Evolutionary conservation across 2,113 vertebrate genomes (phyloP).

Genomic region (Canis aureus): DNA sequence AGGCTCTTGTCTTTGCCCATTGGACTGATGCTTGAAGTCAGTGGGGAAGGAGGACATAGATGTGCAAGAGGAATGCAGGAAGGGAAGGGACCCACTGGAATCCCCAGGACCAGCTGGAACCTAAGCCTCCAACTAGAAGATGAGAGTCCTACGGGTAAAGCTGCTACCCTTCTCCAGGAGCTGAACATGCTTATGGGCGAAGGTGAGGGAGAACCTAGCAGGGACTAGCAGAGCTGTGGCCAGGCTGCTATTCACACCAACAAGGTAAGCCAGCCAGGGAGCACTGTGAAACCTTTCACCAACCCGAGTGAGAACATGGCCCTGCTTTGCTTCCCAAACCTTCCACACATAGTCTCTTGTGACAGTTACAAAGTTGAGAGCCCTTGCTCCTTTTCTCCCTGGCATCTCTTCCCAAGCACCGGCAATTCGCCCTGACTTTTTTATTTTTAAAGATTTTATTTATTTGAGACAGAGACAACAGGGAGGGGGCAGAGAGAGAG

Average conservation of each 20-base stretch:
- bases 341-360: not conserved
- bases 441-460: no score
- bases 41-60: not conserved
- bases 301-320: not conserved
- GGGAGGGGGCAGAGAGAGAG: no score
- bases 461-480: no score
- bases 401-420: not conserved
- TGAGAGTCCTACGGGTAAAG: not conserved
- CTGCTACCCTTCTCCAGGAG: not conserved
- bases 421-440: no score
- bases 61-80: not conserved
- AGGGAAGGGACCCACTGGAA: not conserved
- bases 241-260: not conserved
- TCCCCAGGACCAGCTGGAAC: not conserved
- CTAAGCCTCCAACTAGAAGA: not conserved
- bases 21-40: not conserved
- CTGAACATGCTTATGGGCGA: not conserved
- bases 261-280: not conserved
- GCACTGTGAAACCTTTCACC: not conserved
- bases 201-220: not conserved
- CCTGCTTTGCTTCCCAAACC: not conserved
- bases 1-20: not conserved
- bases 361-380: not conserved
- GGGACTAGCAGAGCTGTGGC: not conserved
- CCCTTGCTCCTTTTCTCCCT: not conserved